Evolutionary conservation across 2,797 vertebrate genomes (phyloP).

Genomic region (Acipenser oxyrinchus): DNA sequence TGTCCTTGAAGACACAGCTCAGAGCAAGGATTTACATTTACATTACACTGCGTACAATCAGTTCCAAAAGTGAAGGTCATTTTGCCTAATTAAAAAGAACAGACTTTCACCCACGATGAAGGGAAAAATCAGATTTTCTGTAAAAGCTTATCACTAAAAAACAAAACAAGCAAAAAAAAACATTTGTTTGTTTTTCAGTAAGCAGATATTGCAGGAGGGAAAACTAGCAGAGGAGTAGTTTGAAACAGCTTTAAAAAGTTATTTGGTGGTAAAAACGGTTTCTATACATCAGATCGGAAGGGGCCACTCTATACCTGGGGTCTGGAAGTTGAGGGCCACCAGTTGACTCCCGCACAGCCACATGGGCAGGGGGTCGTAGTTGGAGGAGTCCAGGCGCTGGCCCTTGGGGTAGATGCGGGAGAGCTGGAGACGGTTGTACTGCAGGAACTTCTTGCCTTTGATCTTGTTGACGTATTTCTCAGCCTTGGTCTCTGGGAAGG

Average conservation of each 20-base stretch:
- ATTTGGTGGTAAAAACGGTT: too few relatives aligned
- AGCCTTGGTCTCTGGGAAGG: slow-evolving; percentile 95
- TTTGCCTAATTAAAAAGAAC: too few relatives aligned
- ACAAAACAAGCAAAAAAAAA: too few relatives aligned
- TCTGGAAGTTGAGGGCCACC: slow-evolving; percentile 97
- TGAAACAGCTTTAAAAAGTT: too few relatives aligned
- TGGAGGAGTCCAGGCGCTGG: slow-evolving; percentile 94
- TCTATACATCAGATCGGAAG: neutral
- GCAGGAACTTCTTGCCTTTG: slow-evolving; percentile 95
- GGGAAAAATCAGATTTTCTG: too few relatives aligned
- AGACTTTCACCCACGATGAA: too few relatives aligned
- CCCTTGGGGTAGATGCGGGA: slow-evolving; percentile 96
- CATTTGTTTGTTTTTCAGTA: too few relatives aligned
- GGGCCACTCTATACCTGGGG: slow-evolving; percentile 65
- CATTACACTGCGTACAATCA: too few relatives aligned
- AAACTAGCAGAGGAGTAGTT: neutral
- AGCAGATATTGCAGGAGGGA: neutral
- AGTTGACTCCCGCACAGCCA: slow-evolving; percentile 97
- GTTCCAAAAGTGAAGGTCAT: too few relatives aligned
- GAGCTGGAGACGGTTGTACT: slow-evolving; percentile 94
- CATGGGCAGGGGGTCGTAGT: slow-evolving; percentile 96
- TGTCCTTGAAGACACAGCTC: neutral
- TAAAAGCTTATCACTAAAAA: too few relatives aligned
- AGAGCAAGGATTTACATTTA: too few relatives aligned
- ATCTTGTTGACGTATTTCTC: slow-evolving; percentile 93